Conservation (phyloP, 2,113 vertebrate genomes). For the Mohoua ochrocephala region DNA sequence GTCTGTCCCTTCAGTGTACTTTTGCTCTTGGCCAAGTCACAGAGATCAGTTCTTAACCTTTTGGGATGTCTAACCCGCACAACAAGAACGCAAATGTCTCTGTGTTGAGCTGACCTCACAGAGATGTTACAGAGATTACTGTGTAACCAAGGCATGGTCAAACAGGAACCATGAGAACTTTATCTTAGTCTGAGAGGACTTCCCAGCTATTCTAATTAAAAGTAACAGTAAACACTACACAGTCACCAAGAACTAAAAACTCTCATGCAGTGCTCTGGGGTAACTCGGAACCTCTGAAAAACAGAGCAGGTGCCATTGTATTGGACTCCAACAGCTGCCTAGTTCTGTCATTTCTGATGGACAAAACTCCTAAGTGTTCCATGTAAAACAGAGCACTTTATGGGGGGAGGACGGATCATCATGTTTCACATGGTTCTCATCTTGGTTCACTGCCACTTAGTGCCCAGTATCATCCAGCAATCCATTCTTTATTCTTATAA, state of each 20-base stretch:
- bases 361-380: background rate
- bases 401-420: fast-evolving
- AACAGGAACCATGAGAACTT: background rate
- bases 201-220: background rate
- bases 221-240: background rate
- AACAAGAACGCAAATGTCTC: background rate
- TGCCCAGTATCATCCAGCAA: background rate
- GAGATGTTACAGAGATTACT: background rate
- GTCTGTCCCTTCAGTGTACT: background rate
- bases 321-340: background rate
- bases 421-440: background rate
- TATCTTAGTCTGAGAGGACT: background rate
- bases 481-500: background rate
- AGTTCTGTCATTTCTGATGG: background rate
- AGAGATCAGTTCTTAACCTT: background rate
- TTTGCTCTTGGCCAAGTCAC: background rate
- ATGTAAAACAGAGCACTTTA: background rate
- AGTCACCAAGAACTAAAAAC: background rate
- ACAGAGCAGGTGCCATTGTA: background rate
- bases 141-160: background rate
- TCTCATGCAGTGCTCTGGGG: background rate
- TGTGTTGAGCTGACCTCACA: background rate
- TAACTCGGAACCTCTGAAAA: background rate
- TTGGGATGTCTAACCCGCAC: background rate
- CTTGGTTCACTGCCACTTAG: background rate